Conservation (phyloP, 1,140 invertebrate species). For the Magallana gigas region DNA sequence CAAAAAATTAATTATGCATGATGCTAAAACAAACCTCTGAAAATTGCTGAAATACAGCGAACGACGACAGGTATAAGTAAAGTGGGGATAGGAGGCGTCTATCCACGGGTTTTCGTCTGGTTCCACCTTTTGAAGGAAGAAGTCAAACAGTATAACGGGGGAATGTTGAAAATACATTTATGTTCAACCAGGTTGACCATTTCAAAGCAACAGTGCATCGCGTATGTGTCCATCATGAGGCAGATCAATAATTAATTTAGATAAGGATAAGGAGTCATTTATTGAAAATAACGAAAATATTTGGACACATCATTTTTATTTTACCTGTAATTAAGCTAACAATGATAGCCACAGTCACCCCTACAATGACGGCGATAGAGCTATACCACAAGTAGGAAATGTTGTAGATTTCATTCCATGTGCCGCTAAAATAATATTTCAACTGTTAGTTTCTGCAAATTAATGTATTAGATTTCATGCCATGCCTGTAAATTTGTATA, state of each 20-base stretch:
- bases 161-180: neutral
- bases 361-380: constrained; percentile 85
- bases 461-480: constrained; percentile 82
- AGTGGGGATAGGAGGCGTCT: constrained; percentile 54
- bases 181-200: neutral
- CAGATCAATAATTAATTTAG: neutral
- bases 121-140: constrained; percentile 46
- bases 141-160: neutral
- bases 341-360: constrained; percentile 83
- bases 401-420: constrained; percentile 80
- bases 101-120: constrained; percentile 49
- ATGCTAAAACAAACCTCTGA: neutral
- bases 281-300: neutral
- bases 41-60: neutral
- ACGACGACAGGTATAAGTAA: constrained; percentile 42
- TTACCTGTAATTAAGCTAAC: constrained; percentile 85
- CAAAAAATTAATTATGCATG: neutral
- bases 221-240: neutral
- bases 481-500: neutral
- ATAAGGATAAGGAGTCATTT: neutral
- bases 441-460: neutral
- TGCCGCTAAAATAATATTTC: neutral
- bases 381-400: constrained; percentile 92
- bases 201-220: neutral
- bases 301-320: neutral